Evolutionary conservation across 92 coral and sea anemone genomes (phyloP), one percentile per base, ranked within the genome.

Genomic region (Desmophyllum pertusum): DNA sequence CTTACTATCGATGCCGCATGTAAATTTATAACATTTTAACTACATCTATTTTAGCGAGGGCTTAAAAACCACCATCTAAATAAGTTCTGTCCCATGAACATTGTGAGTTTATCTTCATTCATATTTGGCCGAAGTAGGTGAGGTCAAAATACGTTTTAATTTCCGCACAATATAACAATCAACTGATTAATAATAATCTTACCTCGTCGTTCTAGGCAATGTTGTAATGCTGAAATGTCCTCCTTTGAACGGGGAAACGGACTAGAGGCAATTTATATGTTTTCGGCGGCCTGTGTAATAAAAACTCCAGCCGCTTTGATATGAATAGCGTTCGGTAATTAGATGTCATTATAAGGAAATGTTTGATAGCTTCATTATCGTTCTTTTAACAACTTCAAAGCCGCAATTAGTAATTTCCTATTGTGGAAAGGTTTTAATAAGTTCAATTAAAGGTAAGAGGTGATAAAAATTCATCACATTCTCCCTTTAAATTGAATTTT

Each of bases 341-440:
- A 29, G 36, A 6, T 76, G 64, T n/a, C 36, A 57, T 76, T 76
- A 36, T 57, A 37, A 40, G 40, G 45, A 67, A 67, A 77, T 30
- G 39, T 61, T 29, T 77, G 52, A 27, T 31, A 64, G 59, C 73
- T 64, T 29, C 10, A 43, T 62, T 63, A 78, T 64, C 40, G 31
- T 43, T 61, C 43, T 19, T 78, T 63, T 43, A 15, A 40, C 72
- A 78, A 42, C 73, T 62, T 42, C 23, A n/a, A 40, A 17, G 37
- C 83, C 73, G 39, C 83, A 64, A 78, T 19, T 19, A 7, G 42
- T 63, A 19, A 78, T 61, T 62, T 39, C 55, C 43, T 40, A 29
- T 29, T 27, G 72, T 27, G 40, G 30, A 62, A 36, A 25, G 2
- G n/a, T 63, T 63, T 51, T 42, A 57, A 77, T 57, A 38, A 40